Base-by-base conservation (phyloP, 2,113 vertebrate species). In the Limanda limanda region DNA sequence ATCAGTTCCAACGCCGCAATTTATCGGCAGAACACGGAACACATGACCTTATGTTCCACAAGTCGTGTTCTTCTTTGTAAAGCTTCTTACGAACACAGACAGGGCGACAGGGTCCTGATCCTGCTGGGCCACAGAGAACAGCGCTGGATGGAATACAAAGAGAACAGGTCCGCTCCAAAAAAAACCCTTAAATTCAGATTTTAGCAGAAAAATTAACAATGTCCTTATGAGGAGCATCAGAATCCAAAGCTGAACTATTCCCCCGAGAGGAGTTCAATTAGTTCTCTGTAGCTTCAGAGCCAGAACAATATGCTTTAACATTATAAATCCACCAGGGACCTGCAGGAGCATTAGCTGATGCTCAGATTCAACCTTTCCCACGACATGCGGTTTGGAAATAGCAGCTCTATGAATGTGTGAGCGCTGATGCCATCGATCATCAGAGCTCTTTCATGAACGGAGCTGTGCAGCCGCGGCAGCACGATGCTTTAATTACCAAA, bases 381-480 rank as follows among this genome's bases (percentile, higher is more conserved):
- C 52, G 79, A 76, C 75, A 83, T 48, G 47, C 47, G 82, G 64
- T 79, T 74, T 74, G 70, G 68, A 79, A 85, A 83, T 59, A 79
- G 65, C 71, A 76, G 73, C 80, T 70, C 31, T 68, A 73, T 90
- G 86, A 91, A 79, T 83, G 45, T 54, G 52, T 54, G 51, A 11
- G 52, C 2, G 54, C 51, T 31, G 10, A 67, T 23, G 42, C 52
- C 71, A 87, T 89, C 81, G 80, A 82, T 90, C 83, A 83, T 67
- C 61, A 9, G 40, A 52, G 77, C 54, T 83, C 61, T 48, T 52
- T 51, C 47, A 5, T 51, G 6, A 51, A 18, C 31, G 10, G 72
- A 77, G 71, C 75, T 25, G 73, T 11, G 58, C 74, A 68, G 62
- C 18, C 27, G 21, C 52, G 59, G 35, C 66, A 63, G 62, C 60